Evolutionary conservation across 2,888 invertebrate species (phyloP), one percentile per base, ranked within the genome.

Genomic region (Drosophila stalkeri): DNA sequence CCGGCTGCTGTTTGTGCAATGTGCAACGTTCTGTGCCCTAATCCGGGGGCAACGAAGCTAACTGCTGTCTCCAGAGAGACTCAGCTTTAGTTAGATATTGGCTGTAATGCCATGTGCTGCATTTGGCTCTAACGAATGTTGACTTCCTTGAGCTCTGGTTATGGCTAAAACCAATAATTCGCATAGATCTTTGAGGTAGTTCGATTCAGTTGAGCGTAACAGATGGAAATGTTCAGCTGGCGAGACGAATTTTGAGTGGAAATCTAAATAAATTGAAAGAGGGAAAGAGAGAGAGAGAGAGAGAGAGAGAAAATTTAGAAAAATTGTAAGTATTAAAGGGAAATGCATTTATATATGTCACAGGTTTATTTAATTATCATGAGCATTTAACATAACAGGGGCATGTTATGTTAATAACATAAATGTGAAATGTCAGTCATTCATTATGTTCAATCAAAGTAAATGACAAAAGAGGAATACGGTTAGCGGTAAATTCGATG

Each of bases 1-100:
- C 61, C 64, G 62, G 31, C 27, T 47, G 59, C 61, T 65, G 67
- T 77, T 77, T 72, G 54, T 54, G 49, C 61, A 55, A 14, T 37
- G 31, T 43, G 47, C 47, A 27, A 1, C 47, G n/a, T 31, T 20
- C 31, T 23, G 44, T 43, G 23, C 18, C 49, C 14, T 49, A 69
- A 63, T 52, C 62, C 52, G 12, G 37, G 12, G 31, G 65, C 64
- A 59, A 18, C 41, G 37, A 31, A 49, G 64, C 57, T n/a, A 56
- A 57, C 72, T 54, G 33, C 62, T 62, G 41, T 51, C 44, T 23
- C 39, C 31, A 2, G 52, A n/a, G 52, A 23, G 59, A 59, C 33
- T 8, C 31, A 6, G 3, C n/a, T 47, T 39, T 39, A 14, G 37
- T 39, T 39, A 14, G 37, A 67, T 69, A 46, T 23, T 20, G 41